Percentiles rank a stretch among this genome's conserved stretches.
These are phyloP conservation scores for Balaenoptera acutorostrata DNA, from an alignment of 2,113 vertebrate species.

Conservation along the genomic window DNA sequence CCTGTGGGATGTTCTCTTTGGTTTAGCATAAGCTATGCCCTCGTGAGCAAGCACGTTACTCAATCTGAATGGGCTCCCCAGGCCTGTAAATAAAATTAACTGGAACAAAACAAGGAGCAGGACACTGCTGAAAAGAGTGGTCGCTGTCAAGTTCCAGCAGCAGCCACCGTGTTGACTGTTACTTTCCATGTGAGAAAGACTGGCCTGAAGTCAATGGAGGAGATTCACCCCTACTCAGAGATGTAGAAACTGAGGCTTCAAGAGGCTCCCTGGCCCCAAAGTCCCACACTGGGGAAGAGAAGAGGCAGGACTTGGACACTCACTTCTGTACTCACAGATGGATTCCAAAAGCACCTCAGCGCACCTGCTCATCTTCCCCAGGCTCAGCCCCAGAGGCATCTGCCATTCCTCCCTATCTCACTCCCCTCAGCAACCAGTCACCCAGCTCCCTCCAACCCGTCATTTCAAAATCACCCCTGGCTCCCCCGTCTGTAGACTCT, in stretches of 20 bases:
- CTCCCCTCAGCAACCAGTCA: not conserved
- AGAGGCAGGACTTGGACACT: not conserved
- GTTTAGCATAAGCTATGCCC: not conserved
- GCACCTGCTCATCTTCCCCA: not conserved
- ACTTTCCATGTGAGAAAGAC: not conserved
- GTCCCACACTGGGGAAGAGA: not conserved
- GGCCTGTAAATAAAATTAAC: conserved; percentile 42
- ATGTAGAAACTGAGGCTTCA: not conserved
- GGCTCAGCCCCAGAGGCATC: not conserved
- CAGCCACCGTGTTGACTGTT: not conserved
- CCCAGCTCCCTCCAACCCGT: not conserved
- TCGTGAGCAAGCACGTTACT: not conserved
- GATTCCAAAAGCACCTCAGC: not conserved
- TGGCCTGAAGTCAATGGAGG: not conserved
- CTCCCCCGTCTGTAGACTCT: not conserved
- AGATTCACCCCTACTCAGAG: not conserved
- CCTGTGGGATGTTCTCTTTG: conserved; percentile 52
- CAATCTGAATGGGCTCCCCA: not conserved
- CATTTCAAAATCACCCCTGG: not conserved
- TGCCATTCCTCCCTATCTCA: not conserved
- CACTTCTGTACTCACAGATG: not conserved
- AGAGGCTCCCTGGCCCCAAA: not conserved
- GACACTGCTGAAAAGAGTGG: not conserved
- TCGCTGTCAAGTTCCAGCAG: not conserved
- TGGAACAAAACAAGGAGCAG: not conserved